phyloP scores from a whole-genome alignment of 2,888 invertebrate genomes.

The Lycocerus yunnanus region DNA sequence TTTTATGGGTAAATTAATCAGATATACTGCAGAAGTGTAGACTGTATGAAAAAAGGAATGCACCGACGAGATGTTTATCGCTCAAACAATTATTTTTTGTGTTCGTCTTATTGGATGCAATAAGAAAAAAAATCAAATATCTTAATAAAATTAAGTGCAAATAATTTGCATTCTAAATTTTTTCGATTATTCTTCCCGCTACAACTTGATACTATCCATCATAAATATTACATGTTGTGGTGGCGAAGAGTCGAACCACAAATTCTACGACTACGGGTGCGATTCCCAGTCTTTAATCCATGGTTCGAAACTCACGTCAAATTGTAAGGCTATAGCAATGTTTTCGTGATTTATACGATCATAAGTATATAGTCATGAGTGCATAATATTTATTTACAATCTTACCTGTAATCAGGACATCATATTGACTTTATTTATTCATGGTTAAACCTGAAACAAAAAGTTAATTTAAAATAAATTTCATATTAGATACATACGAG shows the following conservation, averaged over 20 bases:
- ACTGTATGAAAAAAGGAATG: background rate
- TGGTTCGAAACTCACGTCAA: background rate
- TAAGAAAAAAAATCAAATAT: background rate
- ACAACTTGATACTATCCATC: too few species aligned
- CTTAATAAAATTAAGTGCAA: background rate
- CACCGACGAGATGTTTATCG: background rate
- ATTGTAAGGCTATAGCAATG: background rate
- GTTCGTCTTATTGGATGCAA: background rate
- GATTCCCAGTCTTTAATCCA: background rate
- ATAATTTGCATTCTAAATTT: background rate
- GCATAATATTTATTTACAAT: background rate
- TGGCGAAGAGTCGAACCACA: background rate
- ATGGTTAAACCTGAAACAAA: background rate
- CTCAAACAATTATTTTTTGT: background rate
- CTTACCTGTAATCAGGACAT: background rate
- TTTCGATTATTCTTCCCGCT: background rate
- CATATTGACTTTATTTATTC: background rate
- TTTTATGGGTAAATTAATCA: slow-evolving; percentile 23
- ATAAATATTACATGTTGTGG: too few species aligned
- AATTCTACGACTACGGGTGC: background rate
- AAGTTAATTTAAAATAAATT: background rate
- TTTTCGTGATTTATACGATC: background rate
- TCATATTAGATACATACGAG: too few species aligned
- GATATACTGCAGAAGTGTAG: slow-evolving; percentile 1
- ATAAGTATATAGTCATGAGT: background rate